phyloP scores from a whole-genome alignment of 2,888 invertebrate species.

The Parascotia fuliginaria region DNA sequence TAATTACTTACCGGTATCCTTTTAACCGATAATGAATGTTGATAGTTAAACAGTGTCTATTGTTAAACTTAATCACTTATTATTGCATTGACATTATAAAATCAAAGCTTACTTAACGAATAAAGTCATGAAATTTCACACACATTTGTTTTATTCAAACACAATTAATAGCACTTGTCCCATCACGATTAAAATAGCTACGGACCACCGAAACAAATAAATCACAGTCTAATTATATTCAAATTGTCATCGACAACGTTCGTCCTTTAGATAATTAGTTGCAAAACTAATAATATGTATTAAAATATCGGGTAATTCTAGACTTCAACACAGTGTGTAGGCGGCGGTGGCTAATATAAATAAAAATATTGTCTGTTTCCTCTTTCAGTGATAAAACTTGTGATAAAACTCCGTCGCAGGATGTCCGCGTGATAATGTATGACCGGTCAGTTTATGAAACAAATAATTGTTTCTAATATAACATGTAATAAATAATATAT shows the following conservation, averaged over 20 bases:
- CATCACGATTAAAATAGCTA: too few species aligned
- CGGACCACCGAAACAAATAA: conserved; percentile 2
- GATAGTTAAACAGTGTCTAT: too few species aligned
- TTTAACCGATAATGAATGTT: too few species aligned
- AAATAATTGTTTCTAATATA: conserved; percentile 42
- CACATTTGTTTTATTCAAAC: too few species aligned
- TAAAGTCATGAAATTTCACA: too few species aligned
- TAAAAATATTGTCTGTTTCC: conserved; percentile 81
- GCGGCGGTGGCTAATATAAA: conserved; percentile 66
- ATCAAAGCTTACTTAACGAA: too few species aligned
- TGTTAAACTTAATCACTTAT: too few species aligned
- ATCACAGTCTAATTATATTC: conserved; percentile 1
- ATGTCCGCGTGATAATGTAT: conserved; percentile 75
- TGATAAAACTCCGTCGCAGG: conserved; percentile 64
- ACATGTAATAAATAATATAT: too few species aligned
- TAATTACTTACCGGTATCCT: too few species aligned
- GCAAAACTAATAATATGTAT: conserved; percentile 64
- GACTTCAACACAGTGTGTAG: conserved; percentile 58
- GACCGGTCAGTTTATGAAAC: conserved; percentile 69
- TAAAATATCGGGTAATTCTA: conserved; percentile 61
- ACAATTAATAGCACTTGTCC: too few species aligned
- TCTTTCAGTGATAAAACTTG: conserved; percentile 64
- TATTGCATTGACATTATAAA: too few species aligned
- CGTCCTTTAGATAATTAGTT: conserved; percentile 47
- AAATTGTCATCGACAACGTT: conserved; percentile 47